Evolutionary conservation across 2,797 vertebrate species (phyloP), one percentile per base, ranked within the genome.

Genomic region (Dermochelys coriacea): DNA sequence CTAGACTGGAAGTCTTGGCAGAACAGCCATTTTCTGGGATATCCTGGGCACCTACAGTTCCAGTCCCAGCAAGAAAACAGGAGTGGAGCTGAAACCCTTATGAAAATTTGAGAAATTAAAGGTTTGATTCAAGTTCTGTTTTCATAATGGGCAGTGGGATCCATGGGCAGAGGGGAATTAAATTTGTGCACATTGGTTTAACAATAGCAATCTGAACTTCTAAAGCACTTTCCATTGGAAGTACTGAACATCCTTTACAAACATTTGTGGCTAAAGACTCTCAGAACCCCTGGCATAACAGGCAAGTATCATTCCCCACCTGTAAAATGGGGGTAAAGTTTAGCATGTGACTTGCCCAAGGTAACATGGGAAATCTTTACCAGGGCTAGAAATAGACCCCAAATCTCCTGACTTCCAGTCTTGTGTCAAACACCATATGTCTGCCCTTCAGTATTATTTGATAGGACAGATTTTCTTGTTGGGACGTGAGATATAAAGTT

Each of bases 211-310:
- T 1, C 45, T 84, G 21, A 3, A 29, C 23, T 82, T 84, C 87
- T 55, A 0, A 5, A 68, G 19, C 34, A 75, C 1, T 6, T 61
- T 8, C 10, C 55, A 61, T 15, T 14, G 14, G 80, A 89, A 91
- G 3, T 51, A 50, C 0, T 34, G 8, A 12, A 1, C 5, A 0
- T 1, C 15, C 93, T 93, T 77, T 4, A 37, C 55, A 52, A 57
- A 4, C 1, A 1, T 27, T 51, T 23, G 19, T 71, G 18, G 41
- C 5, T 8, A 55, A 23, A 1, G 49, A 82, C n/a, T 23, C 55
- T 2, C 41, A 77, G 85, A 57, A 34, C 4, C 29, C 6, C 3
- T n/a, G 3, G 23, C 4, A 49, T 19, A 12, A 68, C 82, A 86
- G 50, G 19, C 3, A 47, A 34, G 8, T 21, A 29, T 4, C n/a